A percentile compares a stretch with the other conserved stretches of the same genome.
Conservation (phyloP, 1,140 invertebrate species). For the Bombus waltoni region DNA sequence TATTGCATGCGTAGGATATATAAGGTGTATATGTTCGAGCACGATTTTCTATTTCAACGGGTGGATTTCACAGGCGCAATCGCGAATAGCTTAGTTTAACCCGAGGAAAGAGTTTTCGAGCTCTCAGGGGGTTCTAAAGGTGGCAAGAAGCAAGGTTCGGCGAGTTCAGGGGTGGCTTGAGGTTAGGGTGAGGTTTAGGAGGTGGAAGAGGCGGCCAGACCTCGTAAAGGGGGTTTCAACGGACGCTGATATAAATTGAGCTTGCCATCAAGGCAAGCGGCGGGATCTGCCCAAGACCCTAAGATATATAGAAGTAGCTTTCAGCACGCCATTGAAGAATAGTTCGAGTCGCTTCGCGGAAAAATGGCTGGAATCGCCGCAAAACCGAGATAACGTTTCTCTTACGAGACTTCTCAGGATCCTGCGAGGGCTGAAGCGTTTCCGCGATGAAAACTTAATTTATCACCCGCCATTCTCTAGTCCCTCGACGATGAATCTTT, state of each 20-base stretch:
- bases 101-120: constrained; percentile 58
- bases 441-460: constrained; percentile 64
- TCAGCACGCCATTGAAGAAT: constrained; percentile 72
- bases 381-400: constrained; percentile 65
- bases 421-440: neutral
- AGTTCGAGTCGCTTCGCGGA: constrained; percentile 64
- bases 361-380: constrained; percentile 62
- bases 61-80: constrained; percentile 64
- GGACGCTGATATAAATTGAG: constrained; percentile 82
- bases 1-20: no score
- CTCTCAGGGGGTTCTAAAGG: constrained; percentile 63
- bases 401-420: constrained; percentile 45
- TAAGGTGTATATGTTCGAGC: neutral
- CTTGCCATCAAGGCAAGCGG: constrained; percentile 80
- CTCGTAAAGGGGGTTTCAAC: constrained; percentile 81
- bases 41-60: neutral
- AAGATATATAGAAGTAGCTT: constrained; percentile 75
- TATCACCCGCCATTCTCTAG: neutral
- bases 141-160: constrained; percentile 61
- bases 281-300: constrained; percentile 73
- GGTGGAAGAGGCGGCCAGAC: constrained; percentile 71
- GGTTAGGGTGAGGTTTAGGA: constrained; percentile 70
- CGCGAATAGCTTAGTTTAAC: constrained; percentile 74
- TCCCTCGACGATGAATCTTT: neutral
- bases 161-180: constrained; percentile 58